A percentile compares a stretch with the other conserved stretches of the same genome.
These are phyloP conservation scores for Sus scrofa DNA, from an alignment of 2,113 vertebrate species.

Conservation along the genomic window T2T-Sscrofa CM000829.6:71123001-71123500, in stretches of 20 bases:
- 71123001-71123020: background rate
- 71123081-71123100: background rate
- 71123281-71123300: background rate
- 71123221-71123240: background rate
- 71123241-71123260: background rate
- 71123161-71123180: background rate
- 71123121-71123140: background rate
- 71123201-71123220: background rate
- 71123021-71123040: constrained; percentile 19
- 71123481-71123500: background rate
- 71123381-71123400: constrained; percentile 2
- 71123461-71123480: constrained; percentile 31
- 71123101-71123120: constrained; percentile 5
- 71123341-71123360: background rate
- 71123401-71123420: constrained; percentile 34
- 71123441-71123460: constrained; percentile 27
- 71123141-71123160: background rate
- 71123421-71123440: background rate
- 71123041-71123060: constrained; percentile 6
- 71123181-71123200: background rate
- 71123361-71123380: background rate
- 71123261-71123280: background rate
- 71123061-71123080: background rate
- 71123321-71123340: background rate
- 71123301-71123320: background rate